phyloP scores from a whole-genome alignment of 1,140 invertebrate species.

The Lucilia cuprina region DNA sequence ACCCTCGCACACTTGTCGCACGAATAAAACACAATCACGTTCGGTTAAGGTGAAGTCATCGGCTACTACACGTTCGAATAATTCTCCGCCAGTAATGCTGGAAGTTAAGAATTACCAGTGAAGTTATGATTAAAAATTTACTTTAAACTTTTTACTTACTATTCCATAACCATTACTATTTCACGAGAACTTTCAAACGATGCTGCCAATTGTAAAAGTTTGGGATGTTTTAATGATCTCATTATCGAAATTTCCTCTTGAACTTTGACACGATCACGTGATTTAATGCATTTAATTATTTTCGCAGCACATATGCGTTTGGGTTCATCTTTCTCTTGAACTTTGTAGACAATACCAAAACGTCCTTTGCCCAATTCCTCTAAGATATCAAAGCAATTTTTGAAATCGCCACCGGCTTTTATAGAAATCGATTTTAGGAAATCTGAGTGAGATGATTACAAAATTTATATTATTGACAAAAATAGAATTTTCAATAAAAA shows the following conservation, averaged over 20 bases:
- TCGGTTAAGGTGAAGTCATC: constrained; percentile 93
- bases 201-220: constrained; percentile 85
- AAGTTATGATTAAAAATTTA: background rate
- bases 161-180: constrained; percentile 92
- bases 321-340: constrained; percentile 73
- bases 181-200: constrained; percentile 87
- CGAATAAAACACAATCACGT: constrained; percentile 88
- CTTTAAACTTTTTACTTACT: constrained; percentile 72
- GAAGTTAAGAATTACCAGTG: background rate
- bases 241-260: constrained; percentile 91
- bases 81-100: constrained; percentile 89
- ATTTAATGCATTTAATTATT: constrained; percentile 83
- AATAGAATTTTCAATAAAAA: too few relatives aligned
- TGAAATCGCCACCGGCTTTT: constrained; percentile 69
- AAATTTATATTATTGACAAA: too few relatives aligned
- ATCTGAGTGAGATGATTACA: constrained; percentile 31
- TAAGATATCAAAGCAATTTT: constrained; percentile 68
- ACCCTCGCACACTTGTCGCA: constrained; percentile 89
- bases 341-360: constrained; percentile 79
- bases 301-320: constrained; percentile 86
- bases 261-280: constrained; percentile 85
- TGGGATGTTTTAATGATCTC: constrained; percentile 88
- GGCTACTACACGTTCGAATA: constrained; percentile 90
- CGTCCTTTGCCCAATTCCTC: constrained; percentile 84
- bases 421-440: constrained; percentile 49